Base-by-base conservation (phyloP, 2,888 invertebrate species). In the Drosophila meridionalis region DNA sequence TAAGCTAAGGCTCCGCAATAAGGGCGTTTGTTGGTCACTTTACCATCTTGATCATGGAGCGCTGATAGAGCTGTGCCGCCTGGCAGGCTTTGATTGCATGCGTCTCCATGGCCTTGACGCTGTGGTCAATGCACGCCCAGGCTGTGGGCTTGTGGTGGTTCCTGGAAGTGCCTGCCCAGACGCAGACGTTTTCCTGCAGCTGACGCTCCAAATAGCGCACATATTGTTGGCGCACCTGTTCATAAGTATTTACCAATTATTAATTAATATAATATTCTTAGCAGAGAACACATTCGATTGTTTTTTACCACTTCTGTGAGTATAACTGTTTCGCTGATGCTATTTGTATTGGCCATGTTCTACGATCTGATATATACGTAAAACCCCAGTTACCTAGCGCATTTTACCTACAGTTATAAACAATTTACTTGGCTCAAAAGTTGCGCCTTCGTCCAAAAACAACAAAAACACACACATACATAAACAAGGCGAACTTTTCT, bases 1-100 rank as follows among this genome's bases (percentile, higher is more conserved):
- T 28, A 11, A 52, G 0, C 14, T 53, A 4, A 53, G 28, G 26
- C 7, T 6, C 4, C 3, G 9, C 6, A 1, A 58, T 45, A 14
- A 12, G 28, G 28, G 11, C 14, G 14, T 3, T 4, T 32, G 11
- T 14, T 8, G 20, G 3, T 20, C n/a, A 34, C n/a, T 11, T 12
- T 14, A 92, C 92, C 76, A 90, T 92, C 75, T 92, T 91, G 4
- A 92, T 71, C 92, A 93, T 93, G 36, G 83, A 72, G 20, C 91
- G 83, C 55, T 92, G 90, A 72, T 92, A 92, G 1, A 91, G 65
- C 28, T 88, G 89, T 0, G 92, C 90, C 40, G 91, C 83, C 83
- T 91, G 91, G 38, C 92, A 90, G 1, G 91, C 84, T 57, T 89
- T 84, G 0, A 92, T 68, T 0, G 93, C 93, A 32, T 76, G 86